Evolutionary conservation across 2,888 invertebrate genomes (phyloP).

Genomic region (Limnephilus lunatus): DNA sequence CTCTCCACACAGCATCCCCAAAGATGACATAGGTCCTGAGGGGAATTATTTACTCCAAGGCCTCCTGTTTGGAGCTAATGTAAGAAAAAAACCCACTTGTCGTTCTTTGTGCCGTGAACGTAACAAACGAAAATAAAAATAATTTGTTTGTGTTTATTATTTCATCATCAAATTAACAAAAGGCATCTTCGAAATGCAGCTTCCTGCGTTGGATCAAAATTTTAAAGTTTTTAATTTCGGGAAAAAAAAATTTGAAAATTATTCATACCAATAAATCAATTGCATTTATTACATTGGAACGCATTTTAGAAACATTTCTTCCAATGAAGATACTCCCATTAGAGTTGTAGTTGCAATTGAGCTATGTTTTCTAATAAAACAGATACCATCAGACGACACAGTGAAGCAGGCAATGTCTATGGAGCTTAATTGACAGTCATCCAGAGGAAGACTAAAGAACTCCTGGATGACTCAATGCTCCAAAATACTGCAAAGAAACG

Average conservation of each 20-base stretch:
- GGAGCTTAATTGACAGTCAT: too few relatives aligned
- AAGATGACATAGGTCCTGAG: too few relatives aligned
- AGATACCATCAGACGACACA: too few relatives aligned
- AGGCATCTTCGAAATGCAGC: not conserved
- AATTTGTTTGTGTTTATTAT: not conserved
- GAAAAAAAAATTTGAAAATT: not conserved
- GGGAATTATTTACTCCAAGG: too few relatives aligned
- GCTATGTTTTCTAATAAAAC: not conserved
- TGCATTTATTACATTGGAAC: not conserved
- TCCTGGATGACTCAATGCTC: too few relatives aligned
- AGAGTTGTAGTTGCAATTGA: not conserved
- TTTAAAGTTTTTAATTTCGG: not conserved
- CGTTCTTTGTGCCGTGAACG: not conserved
- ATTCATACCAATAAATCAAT: not conserved
- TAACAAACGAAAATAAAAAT: not conserved
- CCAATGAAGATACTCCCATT: not conserved
- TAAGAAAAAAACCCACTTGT: not conserved
- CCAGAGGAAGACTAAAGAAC: too few relatives aligned
- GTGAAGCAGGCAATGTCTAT: too few relatives aligned
- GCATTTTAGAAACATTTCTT: not conserved
- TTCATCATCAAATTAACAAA: not conserved
- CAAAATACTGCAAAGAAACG: too few relatives aligned
- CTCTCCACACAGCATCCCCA: too few relatives aligned
- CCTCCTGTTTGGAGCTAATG: too few relatives aligned
- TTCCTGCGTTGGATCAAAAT: not conserved